These are phyloP conservation scores for Electrophaes corylata DNA, from an alignment of 2,888 invertebrate genomes.

Conservation along the genomic window DNA sequence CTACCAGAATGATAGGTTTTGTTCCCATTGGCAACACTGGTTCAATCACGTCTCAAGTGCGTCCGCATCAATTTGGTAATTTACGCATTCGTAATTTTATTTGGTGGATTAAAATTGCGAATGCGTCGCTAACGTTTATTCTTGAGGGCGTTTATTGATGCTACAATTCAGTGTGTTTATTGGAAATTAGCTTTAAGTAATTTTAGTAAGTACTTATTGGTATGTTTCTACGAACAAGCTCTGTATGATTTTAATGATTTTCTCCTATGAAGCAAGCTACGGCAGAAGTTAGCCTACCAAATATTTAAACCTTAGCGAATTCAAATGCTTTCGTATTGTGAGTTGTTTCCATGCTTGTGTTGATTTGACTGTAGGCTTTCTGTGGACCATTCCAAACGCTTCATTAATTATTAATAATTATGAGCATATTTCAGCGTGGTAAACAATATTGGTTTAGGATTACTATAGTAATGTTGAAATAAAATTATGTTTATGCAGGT, in stretches of 20 bases:
- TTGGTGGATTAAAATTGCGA: constrained; percentile 9
- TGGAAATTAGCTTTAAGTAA: constrained; percentile 31
- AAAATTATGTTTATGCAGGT: constrained; percentile 58
- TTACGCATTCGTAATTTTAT: constrained; percentile 17
- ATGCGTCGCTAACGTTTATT: constrained; percentile 5
- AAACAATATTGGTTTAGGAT: constrained; percentile 60
- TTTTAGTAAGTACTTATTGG: constrained; percentile 26
- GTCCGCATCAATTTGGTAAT: constrained; percentile 10
- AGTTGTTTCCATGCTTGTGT: constrained; percentile 42
- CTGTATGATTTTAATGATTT: constrained; percentile 17
- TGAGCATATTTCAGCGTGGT: constrained; percentile 39
- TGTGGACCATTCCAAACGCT: constrained; percentile 66
- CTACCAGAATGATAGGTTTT: constrained; percentile 47
- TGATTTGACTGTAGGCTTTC: constrained; percentile 48
- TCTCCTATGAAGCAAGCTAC: constrained; percentile 7
- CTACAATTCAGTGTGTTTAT: constrained; percentile 7
- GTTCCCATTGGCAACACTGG: constrained; percentile 46
- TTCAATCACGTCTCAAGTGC: constrained; percentile 15
- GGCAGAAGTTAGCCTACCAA: constrained; percentile 22
- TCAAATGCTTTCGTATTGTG: constrained; percentile 31
- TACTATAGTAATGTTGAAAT: constrained; percentile 54
- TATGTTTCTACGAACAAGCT: constrained; percentile 37
- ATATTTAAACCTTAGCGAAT: constrained; percentile 13
- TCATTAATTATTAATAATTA: constrained; percentile 20
- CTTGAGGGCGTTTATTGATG: constrained; percentile 3